Evolutionary conservation across 1,140 invertebrate genomes (phyloP).

Genomic region (Heliconius nattereri): DNA sequence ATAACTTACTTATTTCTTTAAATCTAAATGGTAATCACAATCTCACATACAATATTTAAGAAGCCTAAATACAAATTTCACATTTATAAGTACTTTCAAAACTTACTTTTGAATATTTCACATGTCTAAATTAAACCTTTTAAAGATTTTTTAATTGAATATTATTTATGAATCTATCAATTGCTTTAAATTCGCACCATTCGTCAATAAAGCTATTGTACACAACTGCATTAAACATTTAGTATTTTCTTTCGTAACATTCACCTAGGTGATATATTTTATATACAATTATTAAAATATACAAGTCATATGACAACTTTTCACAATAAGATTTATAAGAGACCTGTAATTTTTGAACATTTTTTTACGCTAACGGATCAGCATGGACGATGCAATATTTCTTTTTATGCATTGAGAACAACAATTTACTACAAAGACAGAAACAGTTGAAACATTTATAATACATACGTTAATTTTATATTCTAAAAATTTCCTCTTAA

Average conservation of each 20-base stretch:
- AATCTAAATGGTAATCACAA: constrained; percentile 6
- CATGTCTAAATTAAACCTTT: neutral
- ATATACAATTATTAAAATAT: neutral
- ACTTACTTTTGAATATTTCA: neutral
- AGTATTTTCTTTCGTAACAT: neutral
- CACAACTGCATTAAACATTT: neutral
- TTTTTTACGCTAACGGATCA: neutral
- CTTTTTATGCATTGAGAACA: neutral
- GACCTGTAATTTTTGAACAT: neutral
- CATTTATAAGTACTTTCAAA: neutral
- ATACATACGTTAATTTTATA: neutral
- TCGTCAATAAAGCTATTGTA: constrained; percentile 18
- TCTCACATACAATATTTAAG: neutral
- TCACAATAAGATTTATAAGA: neutral
- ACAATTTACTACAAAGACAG: neutral
- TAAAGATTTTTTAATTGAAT: neutral
- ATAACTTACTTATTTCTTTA: neutral
- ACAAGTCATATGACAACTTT: neutral
- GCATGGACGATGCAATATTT: neutral
- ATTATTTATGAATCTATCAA: neutral
- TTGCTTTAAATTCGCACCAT: constrained; percentile 22
- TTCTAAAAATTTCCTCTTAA: neutral
- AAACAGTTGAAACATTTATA: neutral
- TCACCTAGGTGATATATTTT: neutral
- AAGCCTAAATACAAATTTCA: neutral